phyloP scores from a whole-genome alignment of 2,113 vertebrate genomes.

The Pontoporia blainvillei region DNA sequence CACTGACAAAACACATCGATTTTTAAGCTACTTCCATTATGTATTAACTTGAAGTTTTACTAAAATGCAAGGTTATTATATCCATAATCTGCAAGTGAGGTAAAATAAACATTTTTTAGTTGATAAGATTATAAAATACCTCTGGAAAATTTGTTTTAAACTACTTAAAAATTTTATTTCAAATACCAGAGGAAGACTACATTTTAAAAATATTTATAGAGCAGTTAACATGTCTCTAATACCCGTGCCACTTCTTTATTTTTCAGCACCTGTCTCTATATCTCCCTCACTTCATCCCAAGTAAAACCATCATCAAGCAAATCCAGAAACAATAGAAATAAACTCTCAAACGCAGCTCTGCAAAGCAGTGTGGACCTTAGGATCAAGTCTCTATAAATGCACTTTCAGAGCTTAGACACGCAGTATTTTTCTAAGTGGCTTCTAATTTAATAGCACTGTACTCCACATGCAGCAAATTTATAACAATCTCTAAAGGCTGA shows the following conservation, averaged over 20 bases:
- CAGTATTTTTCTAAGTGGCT: neutral
- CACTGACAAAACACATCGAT: neutral
- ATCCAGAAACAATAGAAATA: neutral
- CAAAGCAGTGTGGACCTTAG: neutral
- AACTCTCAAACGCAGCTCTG: neutral
- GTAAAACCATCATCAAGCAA: neutral
- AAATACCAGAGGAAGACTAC: neutral
- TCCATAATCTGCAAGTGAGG: neutral
- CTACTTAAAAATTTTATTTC: neutral
- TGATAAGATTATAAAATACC: neutral
- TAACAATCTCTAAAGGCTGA: neutral
- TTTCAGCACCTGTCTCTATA: neutral
- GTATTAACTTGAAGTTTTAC: neutral
- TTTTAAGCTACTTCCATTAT: neutral
- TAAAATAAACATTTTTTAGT: neutral
- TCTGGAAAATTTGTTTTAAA: neutral
- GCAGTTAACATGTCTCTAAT: neutral
- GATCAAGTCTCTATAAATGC: neutral
- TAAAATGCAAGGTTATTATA: neutral
- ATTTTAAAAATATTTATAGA: neutral
- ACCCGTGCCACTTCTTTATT: neutral
- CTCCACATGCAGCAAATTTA: neutral
- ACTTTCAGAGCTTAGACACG: neutral
- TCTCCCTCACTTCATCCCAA: neutral
- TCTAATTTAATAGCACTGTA: slow-evolving; percentile 12